Evolutionary conservation across 2,888 invertebrate genomes (phyloP), one percentile per base, ranked within the genome.

Genomic region (Coenonympha arcania): DNA sequence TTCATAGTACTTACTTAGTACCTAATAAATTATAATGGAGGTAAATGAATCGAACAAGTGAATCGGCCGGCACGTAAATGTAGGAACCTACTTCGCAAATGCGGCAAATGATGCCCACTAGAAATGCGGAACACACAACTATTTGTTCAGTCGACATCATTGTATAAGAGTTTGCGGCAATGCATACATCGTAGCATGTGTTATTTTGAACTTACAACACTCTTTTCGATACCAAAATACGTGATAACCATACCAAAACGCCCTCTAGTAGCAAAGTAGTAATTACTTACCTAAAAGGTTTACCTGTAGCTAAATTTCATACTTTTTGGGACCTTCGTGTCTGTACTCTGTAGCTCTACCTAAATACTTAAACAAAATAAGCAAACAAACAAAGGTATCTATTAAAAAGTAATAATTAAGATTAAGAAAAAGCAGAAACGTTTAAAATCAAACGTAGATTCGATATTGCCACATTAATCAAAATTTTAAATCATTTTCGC

Each of bases 111-210:
- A 79, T 76, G 78, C 78, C 79, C 70, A 66, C 76, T 85, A 85
- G 85, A 85, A 85, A 86, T 82, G 85, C 85, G 85, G 85, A 85
- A 86, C 84, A 83, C 79, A 83, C 68, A 77, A 76, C 78, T 80
- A 79, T 84, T 84, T 81, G 83, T 83, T 81, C 78, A 77, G 83
- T 79, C 75, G 76, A 79, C 83, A 82, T 79, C 76, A 85, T 86
- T 86, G 85, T 85, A 84, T 85, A 85, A 85, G 81, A 79, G 76
- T 84, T 82, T 80, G 81, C 71, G 69, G 75, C 79, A 82, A 76
- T 71, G 69, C 76, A 75, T 62, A 75, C 79, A 66, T 71, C 76
- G 68, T 65, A 71, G 79, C 81, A 81, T 83, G 77, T 75, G 79
- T 84, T 84, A 82, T 82, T 81, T 83, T 83, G 75, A 67, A 71